Evolutionary conservation across 2,888 invertebrate species (phyloP), one percentile per base, ranked within the genome.

Genomic region (Mimas tiliae): DNA sequence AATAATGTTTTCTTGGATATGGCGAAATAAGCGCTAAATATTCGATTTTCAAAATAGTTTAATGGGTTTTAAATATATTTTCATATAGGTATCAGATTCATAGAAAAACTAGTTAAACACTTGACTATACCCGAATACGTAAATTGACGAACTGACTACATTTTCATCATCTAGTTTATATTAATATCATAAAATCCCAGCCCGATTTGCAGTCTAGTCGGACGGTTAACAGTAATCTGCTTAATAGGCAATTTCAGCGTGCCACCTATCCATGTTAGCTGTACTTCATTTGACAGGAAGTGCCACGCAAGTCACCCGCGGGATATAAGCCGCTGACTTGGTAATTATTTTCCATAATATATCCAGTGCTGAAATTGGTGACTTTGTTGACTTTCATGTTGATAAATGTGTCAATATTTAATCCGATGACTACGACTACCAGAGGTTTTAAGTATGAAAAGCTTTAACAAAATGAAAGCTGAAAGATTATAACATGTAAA

Each of bases 181-280:
- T 67, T 66, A 69, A 51, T 55, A 51, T 67, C 64, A 68, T 71
- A 68, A 74, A 75, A 73, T 77, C 72, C 75, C 75, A 71, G 72
- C 70, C 69, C 76, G 70, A 58, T 78, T 79, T 79, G 74, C 72
- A 78, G 77, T 77, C 73, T 73, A 74, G 68, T 77, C 74, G 74
- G 73, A 74, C 70, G 73, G 74, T 77, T 81, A 72, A 74, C 67
- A 72, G 74, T 77, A 75, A 81, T 81, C 74, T 74, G 68, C 71
- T 80, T 80, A 81, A 78, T 78, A 78, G 77, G 75, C 80, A 80
- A 81, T 80, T 80, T 78, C 76, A 80, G 69, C 75, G 72, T 74
- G 68, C 72, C 74, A 79, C 72, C 76, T 78, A 79, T 76, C 70
- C 74, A 66, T 73, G 73, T 75, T 68, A 68, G 72, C 45, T 70